These are phyloP conservation scores for Pseudolaguvia tuberculata DNA, from an alignment of 2,113 vertebrate genomes.

Conservation along the genomic window DNA sequence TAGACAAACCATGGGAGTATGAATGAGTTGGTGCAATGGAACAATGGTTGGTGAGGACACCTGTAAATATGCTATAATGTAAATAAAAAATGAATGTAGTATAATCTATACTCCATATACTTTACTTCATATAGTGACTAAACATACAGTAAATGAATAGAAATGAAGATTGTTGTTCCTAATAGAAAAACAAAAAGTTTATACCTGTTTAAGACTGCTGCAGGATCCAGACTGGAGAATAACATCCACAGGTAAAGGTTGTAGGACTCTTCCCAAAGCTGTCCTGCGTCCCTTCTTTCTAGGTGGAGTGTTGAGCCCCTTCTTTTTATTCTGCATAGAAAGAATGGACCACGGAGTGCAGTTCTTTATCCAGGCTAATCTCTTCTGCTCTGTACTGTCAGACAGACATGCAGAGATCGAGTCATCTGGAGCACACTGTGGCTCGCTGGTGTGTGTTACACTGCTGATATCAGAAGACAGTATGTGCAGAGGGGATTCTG, in stretches of 20 bases:
- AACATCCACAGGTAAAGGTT: slow-evolving; percentile 64
- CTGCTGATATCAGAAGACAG: not conserved
- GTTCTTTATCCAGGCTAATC: slow-evolving; percentile 77
- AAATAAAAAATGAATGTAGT: no score
- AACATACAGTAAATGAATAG: not conserved
- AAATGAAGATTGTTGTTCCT: not conserved
- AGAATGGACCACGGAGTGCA: slow-evolving; percentile 78
- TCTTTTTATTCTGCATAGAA: slow-evolving; percentile 68
- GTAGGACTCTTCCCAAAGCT: slow-evolving; percentile 52
- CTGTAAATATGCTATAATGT: not conserved
- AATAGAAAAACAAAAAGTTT: not conserved
- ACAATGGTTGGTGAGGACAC: not conserved
- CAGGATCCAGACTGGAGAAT: slow-evolving; percentile 70
- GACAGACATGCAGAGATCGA: slow-evolving; percentile 47
- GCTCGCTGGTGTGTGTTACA: not conserved
- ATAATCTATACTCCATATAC: no score
- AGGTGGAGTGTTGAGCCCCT: slow-evolving; percentile 44
- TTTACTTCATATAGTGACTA: no score
- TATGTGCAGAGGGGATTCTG: not conserved
- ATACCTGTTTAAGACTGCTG: slow-evolving; percentile 76
- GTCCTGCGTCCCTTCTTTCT: slow-evolving; percentile 57
- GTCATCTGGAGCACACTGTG: not conserved
- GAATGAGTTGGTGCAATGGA: not conserved
- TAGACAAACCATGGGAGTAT: not conserved
- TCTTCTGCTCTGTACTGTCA: slow-evolving; percentile 71